A percentile compares a stretch with the other conserved stretches of the same genome.
These are phyloP conservation scores for Mola mola DNA, from an alignment of 2,113 vertebrate species.

Conservation along the genomic window DNA sequence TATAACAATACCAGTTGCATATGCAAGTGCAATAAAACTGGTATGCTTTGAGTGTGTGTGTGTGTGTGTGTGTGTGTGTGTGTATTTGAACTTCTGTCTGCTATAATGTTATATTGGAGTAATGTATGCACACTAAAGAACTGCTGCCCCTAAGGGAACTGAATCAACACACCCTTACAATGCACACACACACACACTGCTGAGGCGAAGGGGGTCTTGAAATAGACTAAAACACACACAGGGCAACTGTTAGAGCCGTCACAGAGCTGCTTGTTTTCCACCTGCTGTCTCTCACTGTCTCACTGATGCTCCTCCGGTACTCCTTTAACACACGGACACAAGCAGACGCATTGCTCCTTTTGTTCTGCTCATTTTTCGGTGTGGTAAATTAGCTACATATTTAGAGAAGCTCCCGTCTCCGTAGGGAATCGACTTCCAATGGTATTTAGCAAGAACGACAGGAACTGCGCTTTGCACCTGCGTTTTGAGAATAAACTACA, in stretches of 20 bases:
- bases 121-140: constrained; percentile 63
- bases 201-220: no score
- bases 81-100: constrained; percentile 18
- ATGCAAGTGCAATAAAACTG: no score
- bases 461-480: constrained; percentile 60
- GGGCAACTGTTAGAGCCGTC: no score
- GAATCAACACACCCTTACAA: constrained; percentile 40
- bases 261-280: no score
- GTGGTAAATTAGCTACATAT: constrained; percentile 73
- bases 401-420: constrained; percentile 67
- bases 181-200: constrained; percentile 5
- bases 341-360: constrained; percentile 24
- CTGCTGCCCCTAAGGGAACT: constrained; percentile 66
- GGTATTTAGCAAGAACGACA: no score
- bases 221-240: no score
- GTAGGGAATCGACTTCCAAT: constrained; percentile 62
- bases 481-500: constrained; percentile 60
- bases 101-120: constrained; percentile 57
- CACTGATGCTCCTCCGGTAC: not conserved
- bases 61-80: constrained; percentile 11
- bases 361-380: constrained; percentile 45
- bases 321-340: constrained; percentile 8
- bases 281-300: not conserved
- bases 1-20: not conserved
- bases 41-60: constrained; percentile 4